Conservation (phyloP, 2,113 vertebrate species). For the Montifringilla adamsi region DNA sequence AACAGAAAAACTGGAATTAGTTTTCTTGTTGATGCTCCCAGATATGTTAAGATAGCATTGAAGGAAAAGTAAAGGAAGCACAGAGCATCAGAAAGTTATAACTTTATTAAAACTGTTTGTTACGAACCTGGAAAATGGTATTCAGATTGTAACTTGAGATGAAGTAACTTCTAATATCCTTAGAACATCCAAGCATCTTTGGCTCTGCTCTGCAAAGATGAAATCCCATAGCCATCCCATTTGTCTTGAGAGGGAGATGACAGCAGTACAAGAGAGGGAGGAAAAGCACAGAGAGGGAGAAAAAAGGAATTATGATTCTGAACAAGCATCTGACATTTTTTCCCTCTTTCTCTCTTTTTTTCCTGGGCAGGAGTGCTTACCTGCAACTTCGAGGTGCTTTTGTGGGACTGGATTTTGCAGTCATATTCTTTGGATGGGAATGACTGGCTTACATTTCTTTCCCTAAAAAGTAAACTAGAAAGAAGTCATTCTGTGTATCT, state of each 20-base stretch:
- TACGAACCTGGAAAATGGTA: not conserved
- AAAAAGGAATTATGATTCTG: not conserved
- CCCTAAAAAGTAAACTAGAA: not conserved
- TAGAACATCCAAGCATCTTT: not conserved
- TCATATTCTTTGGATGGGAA: not conserved
- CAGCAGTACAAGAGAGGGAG: not conserved
- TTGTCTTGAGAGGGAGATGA: not conserved
- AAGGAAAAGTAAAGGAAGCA: not conserved
- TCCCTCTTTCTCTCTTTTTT: not conserved
- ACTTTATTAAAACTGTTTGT: not conserved
- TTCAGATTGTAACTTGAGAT: not conserved
- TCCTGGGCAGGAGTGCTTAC: not conserved
- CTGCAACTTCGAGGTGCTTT: not conserved
- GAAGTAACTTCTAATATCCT: not conserved
- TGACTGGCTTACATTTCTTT: not conserved
- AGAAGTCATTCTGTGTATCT: not conserved
- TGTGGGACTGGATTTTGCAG: not conserved
- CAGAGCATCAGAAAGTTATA: not conserved
- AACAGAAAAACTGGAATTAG: not conserved
- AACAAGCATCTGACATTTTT: not conserved
- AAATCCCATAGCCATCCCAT: not conserved
- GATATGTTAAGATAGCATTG: not conserved
- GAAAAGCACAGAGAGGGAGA: not conserved
- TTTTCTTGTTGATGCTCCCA: not conserved
- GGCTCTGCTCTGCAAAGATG: not conserved